A percentile compares a stretch with the other conserved stretches of the same genome.
Evolutionary conservation across 1,140 invertebrate genomes (phyloP).

Genomic region (Andrena cerasifolii): DNA sequence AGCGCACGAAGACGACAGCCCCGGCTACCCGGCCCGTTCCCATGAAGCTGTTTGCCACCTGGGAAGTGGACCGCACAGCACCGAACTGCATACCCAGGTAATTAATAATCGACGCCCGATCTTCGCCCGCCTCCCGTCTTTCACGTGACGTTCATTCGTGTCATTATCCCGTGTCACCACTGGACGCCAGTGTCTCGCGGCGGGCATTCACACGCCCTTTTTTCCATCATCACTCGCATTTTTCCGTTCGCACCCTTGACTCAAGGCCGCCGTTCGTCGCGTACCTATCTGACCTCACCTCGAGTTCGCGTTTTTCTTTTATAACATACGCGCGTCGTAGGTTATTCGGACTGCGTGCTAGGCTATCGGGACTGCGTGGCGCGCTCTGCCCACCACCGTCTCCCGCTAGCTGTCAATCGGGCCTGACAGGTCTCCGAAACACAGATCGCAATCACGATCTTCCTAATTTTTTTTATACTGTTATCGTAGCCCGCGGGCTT

Average conservation of each 20-base stretch:
- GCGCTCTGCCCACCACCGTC: conserved; percentile 30
- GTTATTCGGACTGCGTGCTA: conserved; percentile 25
- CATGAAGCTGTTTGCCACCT: conserved; percentile 98
- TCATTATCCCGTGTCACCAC: conserved; percentile 32
- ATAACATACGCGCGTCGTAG: conserved; percentile 10
- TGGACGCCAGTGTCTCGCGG: conserved; percentile 42
- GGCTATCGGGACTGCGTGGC: conserved; percentile 35
- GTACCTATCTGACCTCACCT: background rate
- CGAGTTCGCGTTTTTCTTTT: conserved; percentile 36
- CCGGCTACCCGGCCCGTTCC: conserved; percentile 91
- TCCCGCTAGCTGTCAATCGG: conserved; percentile 61
- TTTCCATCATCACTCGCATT: conserved; percentile 37
- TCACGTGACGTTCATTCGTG: background rate
- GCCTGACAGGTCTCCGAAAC: conserved; percentile 56
- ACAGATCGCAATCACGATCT: conserved; percentile 11
- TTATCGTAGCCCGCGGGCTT: background rate
- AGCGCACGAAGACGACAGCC: conserved; percentile 80
- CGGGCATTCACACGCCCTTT: conserved; percentile 58
- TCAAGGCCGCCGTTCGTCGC: conserved; percentile 4
- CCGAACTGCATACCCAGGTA: conserved; percentile 98
- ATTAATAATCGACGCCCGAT: conserved; percentile 40
- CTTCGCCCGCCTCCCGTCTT: background rate
- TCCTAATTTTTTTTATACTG: background rate
- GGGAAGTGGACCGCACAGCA: conserved; percentile 98
- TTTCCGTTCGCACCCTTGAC: conserved; percentile 18